Percentiles rank a stretch among this genome's conserved stretches.
Conservation (phyloP, 2,888 invertebrate species). For the Congeria kusceri region DNA sequence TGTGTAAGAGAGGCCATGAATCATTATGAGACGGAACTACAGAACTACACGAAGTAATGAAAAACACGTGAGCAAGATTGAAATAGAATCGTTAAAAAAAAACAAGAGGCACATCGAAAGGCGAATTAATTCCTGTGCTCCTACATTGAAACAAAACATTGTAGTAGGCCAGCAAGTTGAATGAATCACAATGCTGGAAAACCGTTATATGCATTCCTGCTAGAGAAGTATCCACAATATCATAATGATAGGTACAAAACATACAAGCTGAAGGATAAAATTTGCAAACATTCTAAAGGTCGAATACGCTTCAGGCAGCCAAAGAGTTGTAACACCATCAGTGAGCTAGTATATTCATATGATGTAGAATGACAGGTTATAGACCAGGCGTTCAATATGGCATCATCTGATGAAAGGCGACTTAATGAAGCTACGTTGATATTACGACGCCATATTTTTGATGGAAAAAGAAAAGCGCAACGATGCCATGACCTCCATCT, state of each 20-base stretch:
- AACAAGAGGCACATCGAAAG: constrained; percentile 15
- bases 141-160: constrained; percentile 37
- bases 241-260: constrained; percentile 57
- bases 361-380: constrained; percentile 37
- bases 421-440: constrained; percentile 47
- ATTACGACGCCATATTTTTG: constrained; percentile 28
- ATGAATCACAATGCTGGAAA: constrained; percentile 45
- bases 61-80: constrained; percentile 9
- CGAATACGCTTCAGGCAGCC: constrained; percentile 51
- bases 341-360: constrained; percentile 43
- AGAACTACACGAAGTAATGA: constrained; percentile 20
- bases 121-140: constrained; percentile 18
- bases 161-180: constrained; percentile 37
- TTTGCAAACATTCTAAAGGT: constrained; percentile 27
- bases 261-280: constrained; percentile 47
- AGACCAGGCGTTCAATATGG: constrained; percentile 53
- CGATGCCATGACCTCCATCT: constrained; percentile 36
- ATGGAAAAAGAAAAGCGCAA: neutral
- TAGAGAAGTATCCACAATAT: constrained; percentile 19
- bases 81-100: constrained; percentile 8
- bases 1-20: constrained; percentile 38
- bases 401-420: constrained; percentile 40
- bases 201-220: too few species aligned
- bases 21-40: constrained; percentile 34
- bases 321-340: neutral